A percentile compares a stretch with the other conserved stretches of the same genome.
These are phyloP conservation scores for Jacana jacana DNA, from an alignment of 2,113 vertebrate genomes.

Conservation along the genomic window DNA sequence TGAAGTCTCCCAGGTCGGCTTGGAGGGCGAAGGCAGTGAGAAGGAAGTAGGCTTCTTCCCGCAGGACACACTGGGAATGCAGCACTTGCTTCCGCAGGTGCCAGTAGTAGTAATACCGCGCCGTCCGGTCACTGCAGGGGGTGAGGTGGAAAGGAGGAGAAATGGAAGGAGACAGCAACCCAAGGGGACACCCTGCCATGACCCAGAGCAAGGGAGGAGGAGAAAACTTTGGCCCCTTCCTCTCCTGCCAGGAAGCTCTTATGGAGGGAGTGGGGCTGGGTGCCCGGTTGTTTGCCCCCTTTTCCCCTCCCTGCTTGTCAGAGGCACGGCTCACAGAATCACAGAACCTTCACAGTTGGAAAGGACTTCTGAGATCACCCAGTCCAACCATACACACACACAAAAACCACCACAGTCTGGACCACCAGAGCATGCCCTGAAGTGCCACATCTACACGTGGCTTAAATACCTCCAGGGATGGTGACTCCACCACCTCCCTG, in stretches of 20 bases:
- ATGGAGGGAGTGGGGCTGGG: neutral
- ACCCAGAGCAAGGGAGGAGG: neutral
- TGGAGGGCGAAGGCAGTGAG: slow-evolving; percentile 96
- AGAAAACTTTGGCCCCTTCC: neutral
- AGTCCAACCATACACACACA: too few relatives aligned
- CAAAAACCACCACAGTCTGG: too few relatives aligned
- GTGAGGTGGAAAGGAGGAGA: neutral
- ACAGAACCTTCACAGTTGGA: too few relatives aligned
- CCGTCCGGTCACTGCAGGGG: slow-evolving; percentile 85
- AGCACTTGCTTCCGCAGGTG: slow-evolving; percentile 96
- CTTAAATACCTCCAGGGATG: too few relatives aligned
- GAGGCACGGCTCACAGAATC: neutral
- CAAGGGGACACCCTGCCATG: neutral
- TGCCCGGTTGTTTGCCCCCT: rapidly evolving
- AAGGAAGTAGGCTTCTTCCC: slow-evolving; percentile 97
- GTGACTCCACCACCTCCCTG: too few relatives aligned
- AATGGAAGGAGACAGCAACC: neutral
- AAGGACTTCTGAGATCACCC: too few relatives aligned
- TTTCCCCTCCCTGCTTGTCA: rapidly evolving
- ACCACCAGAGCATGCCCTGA: too few relatives aligned
- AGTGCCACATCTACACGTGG: too few relatives aligned
- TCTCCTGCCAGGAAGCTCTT: rapidly evolving
- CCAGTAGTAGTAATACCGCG: slow-evolving; percentile 97
- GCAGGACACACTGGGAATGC: slow-evolving; percentile 89
- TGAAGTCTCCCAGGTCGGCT: slow-evolving; percentile 96